Base-by-base conservation (phyloP, 1,140 invertebrate species). In the Eciton burchellii region DNA sequence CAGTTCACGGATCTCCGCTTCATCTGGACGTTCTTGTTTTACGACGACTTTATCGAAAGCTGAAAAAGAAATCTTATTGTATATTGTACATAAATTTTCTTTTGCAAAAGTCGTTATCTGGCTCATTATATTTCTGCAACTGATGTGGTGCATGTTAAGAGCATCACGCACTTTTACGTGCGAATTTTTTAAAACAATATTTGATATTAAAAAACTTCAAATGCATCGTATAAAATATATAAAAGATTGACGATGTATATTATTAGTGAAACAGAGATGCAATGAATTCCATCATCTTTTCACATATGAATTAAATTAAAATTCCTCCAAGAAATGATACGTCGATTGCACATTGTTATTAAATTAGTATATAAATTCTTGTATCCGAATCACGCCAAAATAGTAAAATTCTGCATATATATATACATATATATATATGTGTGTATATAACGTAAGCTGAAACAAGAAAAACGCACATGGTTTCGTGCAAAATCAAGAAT, bases 11-110 rank as follows among this genome's bases (percentile, higher is more conserved):
- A 98, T 98, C 93, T 98, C 97, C 72, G 97, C 96, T 92, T 98
- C 97, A 95, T 98, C 97, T 84, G 96, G 95, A 90, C 95, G 95
- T 94, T 98, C 97, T 90, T 97, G 95, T 93, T 98, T 98, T n/a
- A 97, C 96, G 19, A 90, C 86, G 77, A 93, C 89, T 81, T 92
- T 92, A 35, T 92, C 84, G 79, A 90, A 82, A 77, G 19, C 86
- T 88, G 24, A 9, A 87, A 87, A 71, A 49, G 1, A 41, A 59
- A 0, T 3, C 35, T 6, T 2, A 35, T 35, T 35, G 35, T 49
- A 49, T 49, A 49, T 49, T 49, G 47, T 49, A 49, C 47, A 49
- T 49, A 49, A 49, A 16, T 49, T 35, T 35, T 3, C 35, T 21
- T 41, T 47, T 26, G 47, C 8, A 12, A 21, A 21, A n/a, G 24